These are phyloP conservation scores for Drosophila kanapiae DNA, from an alignment of 1,140 invertebrate species.

Conservation along the genomic window DNA sequence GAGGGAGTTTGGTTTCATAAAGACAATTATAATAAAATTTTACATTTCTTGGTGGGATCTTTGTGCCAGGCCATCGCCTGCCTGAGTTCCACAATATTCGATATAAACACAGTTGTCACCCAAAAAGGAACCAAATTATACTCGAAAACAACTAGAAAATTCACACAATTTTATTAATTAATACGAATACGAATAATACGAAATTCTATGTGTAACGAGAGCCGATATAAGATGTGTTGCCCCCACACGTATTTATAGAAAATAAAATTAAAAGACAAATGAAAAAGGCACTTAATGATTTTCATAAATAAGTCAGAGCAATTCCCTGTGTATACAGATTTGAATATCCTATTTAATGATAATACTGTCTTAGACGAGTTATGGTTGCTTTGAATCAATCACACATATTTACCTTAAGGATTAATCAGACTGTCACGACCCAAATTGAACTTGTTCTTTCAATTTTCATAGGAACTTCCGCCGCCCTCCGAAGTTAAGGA, in stretches of 20 bases:
- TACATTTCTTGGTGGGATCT: neutral
- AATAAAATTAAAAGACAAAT: neutral
- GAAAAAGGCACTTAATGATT: neutral
- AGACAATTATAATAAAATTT: neutral
- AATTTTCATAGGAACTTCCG: slow-evolving; percentile 29
- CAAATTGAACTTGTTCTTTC: slow-evolving; percentile 31
- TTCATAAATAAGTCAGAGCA: neutral
- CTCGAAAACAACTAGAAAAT: neutral
- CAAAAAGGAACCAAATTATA: too few species aligned
- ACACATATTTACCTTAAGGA: neutral
- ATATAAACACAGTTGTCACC: too few species aligned
- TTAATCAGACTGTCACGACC: slow-evolving; percentile 19
- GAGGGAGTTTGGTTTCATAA: neutral
- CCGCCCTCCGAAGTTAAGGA: neutral
- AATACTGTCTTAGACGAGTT: neutral
- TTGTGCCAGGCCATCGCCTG: too few species aligned
- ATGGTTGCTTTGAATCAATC: neutral
- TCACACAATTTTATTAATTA: neutral
- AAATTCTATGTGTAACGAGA: neutral
- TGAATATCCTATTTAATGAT: neutral
- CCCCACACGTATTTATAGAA: neutral
- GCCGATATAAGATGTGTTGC: too few species aligned
- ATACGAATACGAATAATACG: neutral
- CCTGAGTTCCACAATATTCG: too few species aligned
- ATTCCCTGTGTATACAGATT: neutral